phyloP scores from a whole-genome alignment of 1,140 invertebrate species.

The Drosophila melanica region DNA sequence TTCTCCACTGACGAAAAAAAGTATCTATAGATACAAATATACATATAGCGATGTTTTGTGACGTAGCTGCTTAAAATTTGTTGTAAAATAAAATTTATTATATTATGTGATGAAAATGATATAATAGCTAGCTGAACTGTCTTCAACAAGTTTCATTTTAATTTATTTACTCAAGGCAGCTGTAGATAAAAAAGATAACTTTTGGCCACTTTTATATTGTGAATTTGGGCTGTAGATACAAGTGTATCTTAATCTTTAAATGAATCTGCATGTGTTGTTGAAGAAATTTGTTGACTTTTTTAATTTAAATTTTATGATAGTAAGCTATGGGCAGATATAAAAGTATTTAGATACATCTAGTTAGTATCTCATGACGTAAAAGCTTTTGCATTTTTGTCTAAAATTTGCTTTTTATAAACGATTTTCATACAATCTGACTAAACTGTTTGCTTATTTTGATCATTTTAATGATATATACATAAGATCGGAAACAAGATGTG shows the following conservation, averaged over 20 bases:
- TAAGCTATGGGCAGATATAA: too few species aligned
- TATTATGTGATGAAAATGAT: conserved; percentile 8
- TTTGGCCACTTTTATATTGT: neutral
- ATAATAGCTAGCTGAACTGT: conserved; percentile 1
- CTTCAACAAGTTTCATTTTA: neutral
- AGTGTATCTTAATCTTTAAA: neutral
- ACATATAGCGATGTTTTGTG: neutral
- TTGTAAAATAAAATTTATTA: conserved; percentile 12
- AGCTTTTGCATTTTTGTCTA: neutral
- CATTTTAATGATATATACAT: neutral
- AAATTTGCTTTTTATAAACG: too few species aligned
- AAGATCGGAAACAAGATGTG: neutral
- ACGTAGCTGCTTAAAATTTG: neutral
- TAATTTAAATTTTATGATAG: too few species aligned
- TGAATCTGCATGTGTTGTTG: too few species aligned
- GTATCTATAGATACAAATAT: neutral
- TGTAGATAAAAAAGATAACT: neutral
- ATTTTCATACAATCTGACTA: too few species aligned
- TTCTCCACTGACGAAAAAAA: neutral
- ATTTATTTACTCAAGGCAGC: conserved; percentile 4
- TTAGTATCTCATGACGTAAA: neutral
- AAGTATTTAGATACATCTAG: neutral
- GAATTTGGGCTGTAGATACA: neutral
- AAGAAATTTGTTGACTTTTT: too few species aligned
- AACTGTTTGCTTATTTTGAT: too few species aligned